phyloP scores from a whole-genome alignment of 1,140 invertebrate species.

The Galendromus occidentalis region DNA sequence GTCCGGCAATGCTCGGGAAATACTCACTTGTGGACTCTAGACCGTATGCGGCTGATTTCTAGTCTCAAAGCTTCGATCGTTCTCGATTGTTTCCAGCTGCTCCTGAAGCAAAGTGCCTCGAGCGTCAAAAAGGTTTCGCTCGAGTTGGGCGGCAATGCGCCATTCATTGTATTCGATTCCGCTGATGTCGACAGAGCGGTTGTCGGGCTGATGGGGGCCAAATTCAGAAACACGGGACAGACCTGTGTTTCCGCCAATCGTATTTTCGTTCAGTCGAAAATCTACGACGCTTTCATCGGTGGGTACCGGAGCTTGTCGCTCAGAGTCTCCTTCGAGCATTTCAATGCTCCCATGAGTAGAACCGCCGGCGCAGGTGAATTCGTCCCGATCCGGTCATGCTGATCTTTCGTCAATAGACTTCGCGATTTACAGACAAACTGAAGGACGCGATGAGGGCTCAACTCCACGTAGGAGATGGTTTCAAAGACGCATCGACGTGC shows the following conservation, averaged over 20 bases:
- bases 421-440: constrained; percentile 35
- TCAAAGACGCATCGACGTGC: constrained; percentile 44
- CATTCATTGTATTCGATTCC: constrained; percentile 86
- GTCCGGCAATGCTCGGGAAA: background rate
- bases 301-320: background rate
- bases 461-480: constrained; percentile 61
- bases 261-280: constrained; percentile 63
- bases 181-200: constrained; percentile 79
- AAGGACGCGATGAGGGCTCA: constrained; percentile 41
- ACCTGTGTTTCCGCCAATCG: constrained; percentile 89
- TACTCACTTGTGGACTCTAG: background rate
- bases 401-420: no score
- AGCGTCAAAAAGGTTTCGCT: constrained; percentile 73
- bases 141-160: constrained; percentile 94
- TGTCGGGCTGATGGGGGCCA: constrained; percentile 61
- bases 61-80: no score
- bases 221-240: constrained; percentile 89
- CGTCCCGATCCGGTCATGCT: no score
- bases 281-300: constrained; percentile 62
- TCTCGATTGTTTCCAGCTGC: constrained; percentile 33
- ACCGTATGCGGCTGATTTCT: background rate
- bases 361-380: no score
- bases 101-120: constrained; percentile 60
- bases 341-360: no score
- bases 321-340: no score